Evolutionary conservation across 2,888 invertebrate genomes (phyloP).

Genomic region (Creontiades dilutus): DNA sequence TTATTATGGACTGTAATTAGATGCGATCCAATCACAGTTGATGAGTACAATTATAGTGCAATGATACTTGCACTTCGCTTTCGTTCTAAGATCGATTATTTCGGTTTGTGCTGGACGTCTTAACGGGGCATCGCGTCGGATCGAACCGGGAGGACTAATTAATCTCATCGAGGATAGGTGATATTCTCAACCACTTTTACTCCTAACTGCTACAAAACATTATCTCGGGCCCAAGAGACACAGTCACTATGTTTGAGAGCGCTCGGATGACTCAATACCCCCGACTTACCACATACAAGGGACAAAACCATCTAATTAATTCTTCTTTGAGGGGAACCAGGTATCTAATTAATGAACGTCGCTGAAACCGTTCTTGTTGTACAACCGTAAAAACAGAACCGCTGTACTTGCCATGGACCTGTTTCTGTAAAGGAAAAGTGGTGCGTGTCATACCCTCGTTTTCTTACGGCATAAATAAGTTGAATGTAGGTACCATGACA

Average conservation of each 20-base stretch:
- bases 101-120: too few species aligned
- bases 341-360: slow-evolving; percentile 10
- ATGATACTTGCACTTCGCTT: too few species aligned
- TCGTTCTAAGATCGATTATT: too few species aligned
- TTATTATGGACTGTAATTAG: too few species aligned
- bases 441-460: slow-evolving; percentile 20
- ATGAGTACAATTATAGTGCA: too few species aligned
- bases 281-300: background rate
- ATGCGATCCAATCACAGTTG: too few species aligned
- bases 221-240: too few species aligned
- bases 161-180: too few species aligned
- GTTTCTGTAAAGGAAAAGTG: background rate
- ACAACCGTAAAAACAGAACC: background rate
- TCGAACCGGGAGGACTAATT: too few species aligned
- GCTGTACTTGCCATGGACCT: background rate
- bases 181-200: too few species aligned
- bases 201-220: too few species aligned
- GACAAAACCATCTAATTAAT: background rate
- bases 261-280: background rate
- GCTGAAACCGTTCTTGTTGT: slow-evolving; percentile 13
- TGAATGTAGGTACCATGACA: background rate
- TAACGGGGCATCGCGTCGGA: too few species aligned
- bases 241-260: background rate
- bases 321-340: background rate
- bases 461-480: background rate